phyloP scores from a whole-genome alignment of 1,140 invertebrate species.

The Lycorma delicatula region DNA sequence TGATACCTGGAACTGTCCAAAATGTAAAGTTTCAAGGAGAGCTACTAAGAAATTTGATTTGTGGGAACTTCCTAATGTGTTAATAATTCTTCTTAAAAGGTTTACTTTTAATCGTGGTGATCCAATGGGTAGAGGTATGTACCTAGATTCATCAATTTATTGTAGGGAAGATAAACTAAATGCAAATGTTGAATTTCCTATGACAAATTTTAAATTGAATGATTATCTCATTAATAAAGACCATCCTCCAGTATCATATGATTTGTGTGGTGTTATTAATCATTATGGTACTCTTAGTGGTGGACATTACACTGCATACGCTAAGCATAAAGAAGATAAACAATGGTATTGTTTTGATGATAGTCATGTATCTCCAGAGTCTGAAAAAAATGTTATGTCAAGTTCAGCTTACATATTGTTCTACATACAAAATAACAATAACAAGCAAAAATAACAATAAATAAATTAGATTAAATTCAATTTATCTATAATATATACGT shows the following conservation, averaged over 20 bases:
- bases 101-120: too few relatives aligned
- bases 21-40: not conserved
- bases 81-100: not conserved
- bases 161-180: not conserved
- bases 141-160: not conserved
- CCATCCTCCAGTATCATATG: not conserved
- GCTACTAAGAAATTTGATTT: not conserved
- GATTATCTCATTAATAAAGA: not conserved
- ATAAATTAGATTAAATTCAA: too few relatives aligned
- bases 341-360: not conserved
- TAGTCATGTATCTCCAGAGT: not conserved
- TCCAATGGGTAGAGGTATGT: too few relatives aligned
- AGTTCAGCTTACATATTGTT: not conserved
- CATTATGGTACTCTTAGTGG: not conserved
- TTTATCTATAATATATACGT: too few relatives aligned
- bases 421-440: not conserved
- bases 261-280: not conserved
- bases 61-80: not conserved
- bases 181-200: not conserved
- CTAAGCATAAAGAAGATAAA: not conserved
- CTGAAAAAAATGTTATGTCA: not conserved
- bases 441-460: not conserved
- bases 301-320: not conserved
- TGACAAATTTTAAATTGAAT: not conserved
- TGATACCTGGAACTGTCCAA: slow-evolving; percentile 1